Percentiles rank a stretch among this genome's conserved stretches.
Conservation (phyloP, 92 coral and sea anemone species). For the Nematostella vectensis region DNA sequence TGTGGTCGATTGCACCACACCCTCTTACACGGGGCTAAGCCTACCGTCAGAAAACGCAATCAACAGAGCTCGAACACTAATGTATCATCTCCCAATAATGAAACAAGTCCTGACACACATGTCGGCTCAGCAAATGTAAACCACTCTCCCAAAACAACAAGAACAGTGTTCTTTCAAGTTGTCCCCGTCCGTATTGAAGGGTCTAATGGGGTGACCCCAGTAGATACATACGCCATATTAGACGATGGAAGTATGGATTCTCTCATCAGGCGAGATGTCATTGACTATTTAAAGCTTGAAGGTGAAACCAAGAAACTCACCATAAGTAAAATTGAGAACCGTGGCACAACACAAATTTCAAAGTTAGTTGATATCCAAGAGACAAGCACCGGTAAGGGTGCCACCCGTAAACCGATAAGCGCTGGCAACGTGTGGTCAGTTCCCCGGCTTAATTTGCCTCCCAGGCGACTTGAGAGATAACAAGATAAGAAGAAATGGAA, state of each 20-base stretch:
- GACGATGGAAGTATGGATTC: constrained; percentile 51
- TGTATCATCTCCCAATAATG: not conserved
- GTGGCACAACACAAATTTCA: constrained; percentile 26
- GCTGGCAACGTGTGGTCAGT: constrained; percentile 46
- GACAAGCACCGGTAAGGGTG: constrained; percentile 37
- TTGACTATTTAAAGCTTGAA: constrained; percentile 31
- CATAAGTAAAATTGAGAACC: constrained; percentile 38
- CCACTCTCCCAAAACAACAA: constrained; percentile 2
- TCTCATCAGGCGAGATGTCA: constrained; percentile 29
- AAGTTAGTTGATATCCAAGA: constrained; percentile 22
- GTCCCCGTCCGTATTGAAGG: constrained; percentile 46
- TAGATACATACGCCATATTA: constrained; percentile 38
- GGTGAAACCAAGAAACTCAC: constrained; percentile 35
- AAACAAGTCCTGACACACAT: constrained; percentile 3
- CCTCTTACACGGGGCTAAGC: constrained; percentile 19
- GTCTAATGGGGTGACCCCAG: constrained; percentile 31
- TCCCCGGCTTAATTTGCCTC: constrained; percentile 42
- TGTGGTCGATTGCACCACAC: constrained; percentile 20
- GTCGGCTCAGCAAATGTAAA: constrained; percentile 11
- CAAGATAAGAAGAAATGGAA: constrained; percentile 27
- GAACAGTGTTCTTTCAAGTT: constrained; percentile 46
- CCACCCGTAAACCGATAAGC: constrained; percentile 23
- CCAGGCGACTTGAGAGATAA: constrained; percentile 34
- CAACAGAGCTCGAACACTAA: not conserved
- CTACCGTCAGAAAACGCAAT: constrained; percentile 3